Evolutionary conservation across 2,797 vertebrate species (phyloP).

Genomic region (Malurus splendens): DNA sequence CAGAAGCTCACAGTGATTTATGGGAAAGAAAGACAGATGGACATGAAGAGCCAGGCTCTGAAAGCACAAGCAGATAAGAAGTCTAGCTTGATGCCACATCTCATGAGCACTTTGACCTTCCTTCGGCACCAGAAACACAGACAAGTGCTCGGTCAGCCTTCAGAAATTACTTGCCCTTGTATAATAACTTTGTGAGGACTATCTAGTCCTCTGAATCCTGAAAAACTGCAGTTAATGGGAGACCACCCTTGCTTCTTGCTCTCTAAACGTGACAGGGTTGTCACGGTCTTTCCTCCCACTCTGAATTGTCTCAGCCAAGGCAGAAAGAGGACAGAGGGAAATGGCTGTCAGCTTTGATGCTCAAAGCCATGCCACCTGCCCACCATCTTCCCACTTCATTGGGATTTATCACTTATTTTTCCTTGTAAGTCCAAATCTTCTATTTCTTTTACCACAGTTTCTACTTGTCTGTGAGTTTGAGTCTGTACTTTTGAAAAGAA

Average conservation of each 20-base stretch:
- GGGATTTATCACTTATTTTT: not conserved
- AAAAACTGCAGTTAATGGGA: not conserved
- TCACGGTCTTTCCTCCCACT: not conserved
- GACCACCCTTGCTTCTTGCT: not conserved
- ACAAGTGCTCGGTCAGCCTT: not conserved
- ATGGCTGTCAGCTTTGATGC: not conserved
- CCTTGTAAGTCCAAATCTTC: not conserved
- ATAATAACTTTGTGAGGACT: rapidly evolving
- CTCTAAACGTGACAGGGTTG: not conserved
- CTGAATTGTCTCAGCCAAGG: not conserved
- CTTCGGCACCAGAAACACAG: not conserved
- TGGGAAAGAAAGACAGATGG: not conserved
- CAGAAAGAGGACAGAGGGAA: not conserved
- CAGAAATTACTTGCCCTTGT: not conserved
- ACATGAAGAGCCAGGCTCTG: not conserved
- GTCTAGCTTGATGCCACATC: not conserved
- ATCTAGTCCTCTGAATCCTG: not conserved
- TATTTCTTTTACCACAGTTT: not conserved
- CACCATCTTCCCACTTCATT: not conserved
- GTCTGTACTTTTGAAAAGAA: constrained; percentile 26
- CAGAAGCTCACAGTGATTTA: not conserved
- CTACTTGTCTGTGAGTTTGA: not conserved
- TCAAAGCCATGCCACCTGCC: not conserved
- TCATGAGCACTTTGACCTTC: not conserved
- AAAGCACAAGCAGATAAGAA: not conserved